Conservation (phyloP, 2,888 invertebrate species). For the Acronicta leporina region DNA sequence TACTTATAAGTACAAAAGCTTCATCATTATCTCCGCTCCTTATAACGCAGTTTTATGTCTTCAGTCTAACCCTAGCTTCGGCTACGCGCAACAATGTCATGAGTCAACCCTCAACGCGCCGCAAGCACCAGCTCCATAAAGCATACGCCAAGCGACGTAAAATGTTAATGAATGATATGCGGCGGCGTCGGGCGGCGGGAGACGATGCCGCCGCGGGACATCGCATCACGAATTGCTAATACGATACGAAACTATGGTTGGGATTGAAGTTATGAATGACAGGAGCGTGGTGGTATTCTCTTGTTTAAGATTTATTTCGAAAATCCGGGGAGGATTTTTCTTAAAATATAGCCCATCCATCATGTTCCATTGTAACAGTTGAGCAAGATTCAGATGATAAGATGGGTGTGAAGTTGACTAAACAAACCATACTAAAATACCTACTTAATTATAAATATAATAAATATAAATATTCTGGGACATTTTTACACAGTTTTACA, state of each 20-base stretch:
- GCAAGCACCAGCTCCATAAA: conserved; percentile 14
- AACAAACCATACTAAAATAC: too few relatives aligned
- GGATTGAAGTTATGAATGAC: conserved; percentile 25
- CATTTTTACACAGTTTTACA: too few relatives aligned
- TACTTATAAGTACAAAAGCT: not conserved
- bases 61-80: conserved; percentile 8
- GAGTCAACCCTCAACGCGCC: conserved; percentile 22
- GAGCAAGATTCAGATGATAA: too few relatives aligned
- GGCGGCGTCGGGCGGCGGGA: conserved; percentile 12
- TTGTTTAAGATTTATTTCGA: conserved; percentile 9
- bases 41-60: conserved; percentile 14
- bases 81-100: conserved; percentile 25
- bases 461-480: too few relatives aligned
- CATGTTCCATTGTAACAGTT: too few relatives aligned
- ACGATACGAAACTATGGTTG: conserved; percentile 17
- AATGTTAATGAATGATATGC: conserved; percentile 53
- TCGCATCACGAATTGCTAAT: conserved; percentile 35
- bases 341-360: too few relatives aligned
- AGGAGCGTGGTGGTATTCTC: conserved; percentile 24
- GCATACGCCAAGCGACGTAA: conserved; percentile 37
- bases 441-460: too few relatives aligned
- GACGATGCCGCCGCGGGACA: conserved; percentile 37
- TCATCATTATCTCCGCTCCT: not conserved
- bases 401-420: too few relatives aligned
- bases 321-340: not conserved